Evolutionary conservation across 2,888 invertebrate genomes (phyloP), one percentile per base, ranked within the genome.

Genomic region (Choristoneura rosaceana): DNA sequence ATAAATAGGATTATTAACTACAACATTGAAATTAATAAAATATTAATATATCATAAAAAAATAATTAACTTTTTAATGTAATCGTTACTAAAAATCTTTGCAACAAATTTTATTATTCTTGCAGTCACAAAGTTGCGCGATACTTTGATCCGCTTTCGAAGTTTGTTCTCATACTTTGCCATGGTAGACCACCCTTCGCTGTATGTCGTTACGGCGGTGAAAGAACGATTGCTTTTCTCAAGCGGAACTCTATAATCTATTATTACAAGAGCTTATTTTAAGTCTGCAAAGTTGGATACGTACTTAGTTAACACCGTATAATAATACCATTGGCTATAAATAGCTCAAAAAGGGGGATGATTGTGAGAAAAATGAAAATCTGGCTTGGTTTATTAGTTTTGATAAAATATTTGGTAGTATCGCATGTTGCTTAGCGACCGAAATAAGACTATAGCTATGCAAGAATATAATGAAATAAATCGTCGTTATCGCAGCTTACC

Each of bases 61-160:
- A 25, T 1, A 38, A 38, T 38, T 34, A 34, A 4, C 7, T 7
- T 38, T 38, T 34, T 34, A 34, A 59, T 47, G 5, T 12, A 7
- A 62, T 14, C n/a, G 33, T 14, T 25, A 61, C 8, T 38, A 60
- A n/a, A 60, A 3, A 47, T 8, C 47, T 34, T 60, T 60, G 45
- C 60, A 60, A 50, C 60, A 60, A 68, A 43, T 41, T 15, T 15
- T 60, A 60, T 68, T 60, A 60, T 47, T 60, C 73, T 66, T 70
- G 59, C 66, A 65, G 74, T 70, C 69, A 75, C 71, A 75, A 77
- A 79, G 76, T 79, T 78, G 75, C 61, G 69, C 76, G 80, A 77
- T 77, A 79, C 74, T 78, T 77, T 79, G 81, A 81, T 80, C 81
- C 76, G 78, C 79, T 80, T 77, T 78, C 69, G 67, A 81, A 83